These are phyloP conservation scores for Leucopsar rothschildi DNA, from an alignment of 2,113 vertebrate species.

Conservation along the genomic window DNA sequence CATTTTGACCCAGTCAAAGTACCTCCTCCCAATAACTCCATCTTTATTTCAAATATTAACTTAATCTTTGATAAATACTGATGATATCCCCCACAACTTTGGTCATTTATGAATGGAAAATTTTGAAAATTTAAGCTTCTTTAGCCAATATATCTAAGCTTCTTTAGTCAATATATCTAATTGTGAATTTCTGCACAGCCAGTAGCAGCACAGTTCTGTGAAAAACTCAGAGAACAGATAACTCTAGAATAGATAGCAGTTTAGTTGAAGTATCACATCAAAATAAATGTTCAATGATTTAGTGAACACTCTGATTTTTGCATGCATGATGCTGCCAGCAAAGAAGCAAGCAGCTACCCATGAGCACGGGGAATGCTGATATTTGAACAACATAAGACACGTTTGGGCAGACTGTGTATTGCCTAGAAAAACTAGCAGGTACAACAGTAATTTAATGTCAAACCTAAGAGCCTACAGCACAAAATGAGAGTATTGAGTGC, in stretches of 20 bases:
- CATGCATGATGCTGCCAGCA: not conserved
- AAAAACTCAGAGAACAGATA: not conserved
- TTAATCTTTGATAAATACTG: not conserved
- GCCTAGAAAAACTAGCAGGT: not conserved
- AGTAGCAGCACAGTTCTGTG: not conserved
- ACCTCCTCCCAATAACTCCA: not conserved
- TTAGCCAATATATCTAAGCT: not conserved
- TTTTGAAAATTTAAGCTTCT: not conserved
- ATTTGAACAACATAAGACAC: not conserved
- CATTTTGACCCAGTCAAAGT: not conserved
- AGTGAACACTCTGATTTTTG: not conserved
- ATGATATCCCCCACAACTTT: not conserved
- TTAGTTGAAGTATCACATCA: not conserved
- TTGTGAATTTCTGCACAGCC: not conserved
- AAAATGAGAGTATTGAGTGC: not conserved
- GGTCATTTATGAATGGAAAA: not conserved
- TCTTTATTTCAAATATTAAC: not conserved
- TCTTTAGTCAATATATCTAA: not conserved
- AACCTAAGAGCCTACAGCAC: not conserved
- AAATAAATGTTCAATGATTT: not conserved
- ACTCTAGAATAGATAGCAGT: not conserved
- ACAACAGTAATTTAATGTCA: not conserved
- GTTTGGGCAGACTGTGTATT: not conserved
- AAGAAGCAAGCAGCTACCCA: not conserved
- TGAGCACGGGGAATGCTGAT: not conserved